A percentile compares a stretch with the other conserved stretches of the same genome.
Conservation (phyloP, 2,888 invertebrate genomes). For the Drosophila phalerata region DNA sequence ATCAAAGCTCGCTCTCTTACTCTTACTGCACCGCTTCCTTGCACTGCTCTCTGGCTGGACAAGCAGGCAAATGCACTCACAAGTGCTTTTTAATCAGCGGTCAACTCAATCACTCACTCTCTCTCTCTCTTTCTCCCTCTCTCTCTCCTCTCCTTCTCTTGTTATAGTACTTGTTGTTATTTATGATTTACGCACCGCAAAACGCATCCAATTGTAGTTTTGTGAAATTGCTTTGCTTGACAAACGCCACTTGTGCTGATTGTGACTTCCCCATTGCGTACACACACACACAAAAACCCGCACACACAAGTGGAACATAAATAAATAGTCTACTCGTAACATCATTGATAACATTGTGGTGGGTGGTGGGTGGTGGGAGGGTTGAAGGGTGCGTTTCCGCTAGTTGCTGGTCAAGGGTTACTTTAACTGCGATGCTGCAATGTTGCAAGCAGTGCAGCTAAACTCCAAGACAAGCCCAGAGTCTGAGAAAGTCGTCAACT, state of each 20-base stretch:
- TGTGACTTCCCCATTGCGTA: slow-evolving; percentile 46
- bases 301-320: slow-evolving; percentile 25
- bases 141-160: background rate
- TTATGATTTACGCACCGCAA: slow-evolving; percentile 61
- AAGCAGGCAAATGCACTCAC: slow-evolving; percentile 59
- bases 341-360: background rate
- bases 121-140: background rate
- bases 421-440: slow-evolving; percentile 32
- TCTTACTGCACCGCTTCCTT: slow-evolving; percentile 3
- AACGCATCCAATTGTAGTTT: slow-evolving; percentile 48
- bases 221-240: slow-evolving; percentile 66
- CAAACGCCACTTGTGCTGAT: slow-evolving; percentile 57
- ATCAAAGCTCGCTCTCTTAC: slow-evolving; percentile 6
- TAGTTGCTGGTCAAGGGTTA: slow-evolving; percentile 55
- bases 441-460: slow-evolving; percentile 4
- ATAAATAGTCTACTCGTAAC: slow-evolving; percentile 19
- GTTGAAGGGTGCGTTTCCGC: slow-evolving; percentile 37
- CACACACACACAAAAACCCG: background rate
- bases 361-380: background rate
- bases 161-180: slow-evolving; percentile 13
- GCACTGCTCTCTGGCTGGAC: background rate
- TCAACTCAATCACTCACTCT: slow-evolving; percentile 26
- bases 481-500: slow-evolving; percentile 27
- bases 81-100: slow-evolving; percentile 65
- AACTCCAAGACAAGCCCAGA: slow-evolving; percentile 26